Evolutionary conservation across 2,888 invertebrate genomes (phyloP).

Genomic region (Cheilosia vernalis): DNA sequence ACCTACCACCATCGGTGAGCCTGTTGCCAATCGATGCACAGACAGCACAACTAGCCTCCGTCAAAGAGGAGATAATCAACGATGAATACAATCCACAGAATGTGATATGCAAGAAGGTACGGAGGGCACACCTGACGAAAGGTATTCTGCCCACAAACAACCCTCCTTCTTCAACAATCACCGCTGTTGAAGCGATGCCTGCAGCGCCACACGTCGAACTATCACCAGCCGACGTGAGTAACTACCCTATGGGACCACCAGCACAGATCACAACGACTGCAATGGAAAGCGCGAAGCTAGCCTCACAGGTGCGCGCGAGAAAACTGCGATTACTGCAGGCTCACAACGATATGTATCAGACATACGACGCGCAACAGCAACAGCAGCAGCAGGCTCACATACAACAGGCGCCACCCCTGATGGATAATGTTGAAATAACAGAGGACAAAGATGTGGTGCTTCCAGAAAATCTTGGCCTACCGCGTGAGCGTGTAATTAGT

Average conservation of each 20-base stretch:
- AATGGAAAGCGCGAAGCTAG: conserved; percentile 81
- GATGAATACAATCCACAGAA: conserved; percentile 81
- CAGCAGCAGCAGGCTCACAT: conserved; percentile 73
- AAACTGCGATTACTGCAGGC: conserved; percentile 83
- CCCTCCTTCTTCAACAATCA: conserved; percentile 51
- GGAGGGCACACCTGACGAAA: conserved; percentile 83
- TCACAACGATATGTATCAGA: conserved; percentile 55
- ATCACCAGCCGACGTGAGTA: conserved; percentile 79
- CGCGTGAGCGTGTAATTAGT: conserved; percentile 88
- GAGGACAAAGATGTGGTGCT: conserved; percentile 77
- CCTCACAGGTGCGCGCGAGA: conserved; percentile 84
- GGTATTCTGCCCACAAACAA: conserved; percentile 80
- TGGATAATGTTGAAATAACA: conserved; percentile 59
- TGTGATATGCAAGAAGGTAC: conserved; percentile 83
- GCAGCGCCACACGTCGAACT: conserved; percentile 66
- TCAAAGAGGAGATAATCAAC: conserved; percentile 81
- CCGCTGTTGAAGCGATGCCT: conserved; percentile 42
- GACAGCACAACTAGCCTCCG: conserved; percentile 71
- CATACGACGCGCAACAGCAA: conserved; percentile 43
- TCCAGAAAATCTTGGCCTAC: conserved; percentile 84
- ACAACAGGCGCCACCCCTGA: conserved; percentile 75
- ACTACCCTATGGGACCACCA: conserved; percentile 83
- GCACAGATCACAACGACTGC: conserved; percentile 77
- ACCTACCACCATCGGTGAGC: conserved; percentile 75
- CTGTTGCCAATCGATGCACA: conserved; percentile 68